These are phyloP conservation scores for Ecliptopera silaceata DNA, from an alignment of 2,888 invertebrate genomes.

Conservation along the genomic window DNA sequence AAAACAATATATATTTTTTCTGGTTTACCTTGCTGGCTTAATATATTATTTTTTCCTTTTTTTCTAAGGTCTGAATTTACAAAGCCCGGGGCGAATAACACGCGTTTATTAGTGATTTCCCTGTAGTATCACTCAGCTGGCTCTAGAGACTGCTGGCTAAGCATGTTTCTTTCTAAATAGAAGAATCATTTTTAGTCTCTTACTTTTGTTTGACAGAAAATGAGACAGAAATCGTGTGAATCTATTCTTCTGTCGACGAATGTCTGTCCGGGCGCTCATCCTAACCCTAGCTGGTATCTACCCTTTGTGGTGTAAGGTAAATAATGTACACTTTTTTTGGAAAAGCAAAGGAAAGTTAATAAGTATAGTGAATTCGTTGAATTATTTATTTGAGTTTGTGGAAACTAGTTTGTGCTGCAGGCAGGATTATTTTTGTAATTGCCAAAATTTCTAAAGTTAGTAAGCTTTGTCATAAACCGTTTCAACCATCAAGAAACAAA, in stretches of 20 bases:
- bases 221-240: no score
- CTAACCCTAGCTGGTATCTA: neutral
- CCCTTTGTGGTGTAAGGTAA: conserved; percentile 13
- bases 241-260: no score
- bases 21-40: neutral
- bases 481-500: no score
- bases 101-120: conserved; percentile 52
- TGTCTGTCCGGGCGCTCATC: no score
- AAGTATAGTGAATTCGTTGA: conserved; percentile 1
- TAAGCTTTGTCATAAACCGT: no score
- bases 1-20: neutral
- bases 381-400: conserved; percentile 11
- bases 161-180: no score
- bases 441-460: no score
- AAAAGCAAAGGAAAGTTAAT: conserved; percentile 9
- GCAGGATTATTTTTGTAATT: no score
- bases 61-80: conserved; percentile 13
- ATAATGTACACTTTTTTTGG: conserved; percentile 13
- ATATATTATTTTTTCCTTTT: conserved; percentile 14
- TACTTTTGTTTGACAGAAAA: no score
- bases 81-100: conserved; percentile 8
- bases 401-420: neutral
- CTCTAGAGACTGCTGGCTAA: neutral
- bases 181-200: no score
- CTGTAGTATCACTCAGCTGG: conserved; percentile 39